phyloP scores from a whole-genome alignment of 2,797 vertebrate species.

The Martes flavigula region DNA sequence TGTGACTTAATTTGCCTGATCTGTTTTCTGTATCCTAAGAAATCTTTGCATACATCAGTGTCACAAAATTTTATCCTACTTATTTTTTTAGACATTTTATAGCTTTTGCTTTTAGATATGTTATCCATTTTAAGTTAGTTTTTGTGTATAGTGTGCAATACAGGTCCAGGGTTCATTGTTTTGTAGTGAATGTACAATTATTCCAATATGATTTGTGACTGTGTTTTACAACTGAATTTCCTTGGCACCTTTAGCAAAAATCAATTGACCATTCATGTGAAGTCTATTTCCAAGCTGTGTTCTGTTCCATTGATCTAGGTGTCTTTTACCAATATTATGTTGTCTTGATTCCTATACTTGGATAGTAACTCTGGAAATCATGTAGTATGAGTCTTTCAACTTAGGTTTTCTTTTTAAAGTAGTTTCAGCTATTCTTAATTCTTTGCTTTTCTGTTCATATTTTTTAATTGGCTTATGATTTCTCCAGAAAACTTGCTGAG shows the following conservation, averaged over 20 bases:
- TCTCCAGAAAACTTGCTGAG: not conserved
- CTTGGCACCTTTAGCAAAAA: not conserved
- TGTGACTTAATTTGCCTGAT: not conserved
- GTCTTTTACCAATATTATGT: not conserved
- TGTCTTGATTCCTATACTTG: not conserved
- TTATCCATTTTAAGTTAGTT: not conserved
- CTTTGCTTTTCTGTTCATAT: not conserved
- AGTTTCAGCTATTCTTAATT: not conserved
- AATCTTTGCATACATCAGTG: not conserved
- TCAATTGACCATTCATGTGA: not conserved
- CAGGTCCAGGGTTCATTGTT: not conserved
- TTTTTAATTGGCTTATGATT: constrained; percentile 8
- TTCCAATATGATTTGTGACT: not conserved
- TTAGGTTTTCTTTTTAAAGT: not conserved
- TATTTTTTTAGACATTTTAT: not conserved
- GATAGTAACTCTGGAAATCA: not conserved
- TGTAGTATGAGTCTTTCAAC: not conserved
- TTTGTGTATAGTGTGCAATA: not conserved
- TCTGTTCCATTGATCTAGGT: not conserved
- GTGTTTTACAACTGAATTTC: not conserved
- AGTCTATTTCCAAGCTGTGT: not conserved
- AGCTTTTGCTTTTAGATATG: not conserved
- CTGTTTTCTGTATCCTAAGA: not conserved
- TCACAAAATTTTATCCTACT: not conserved
- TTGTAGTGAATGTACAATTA: not conserved